Percentiles rank a stretch among this genome's conserved stretches.
Conservation (phyloP, 2,113 vertebrate genomes). For the Glareola pratincola region DNA sequence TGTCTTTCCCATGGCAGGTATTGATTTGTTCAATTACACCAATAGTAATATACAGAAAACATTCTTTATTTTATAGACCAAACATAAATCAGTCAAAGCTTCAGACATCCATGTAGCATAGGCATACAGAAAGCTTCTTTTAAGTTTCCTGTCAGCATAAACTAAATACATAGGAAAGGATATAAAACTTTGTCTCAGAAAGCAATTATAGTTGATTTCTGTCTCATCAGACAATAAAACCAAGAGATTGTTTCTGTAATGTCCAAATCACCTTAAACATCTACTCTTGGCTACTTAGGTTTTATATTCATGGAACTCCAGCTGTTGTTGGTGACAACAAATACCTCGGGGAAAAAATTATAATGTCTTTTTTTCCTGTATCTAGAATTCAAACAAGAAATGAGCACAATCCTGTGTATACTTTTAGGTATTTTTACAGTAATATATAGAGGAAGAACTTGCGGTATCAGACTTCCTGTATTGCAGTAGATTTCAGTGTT, state of each 20-base stretch:
- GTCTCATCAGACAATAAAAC: not conserved
- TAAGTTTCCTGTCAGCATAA: not conserved
- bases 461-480: constrained; percentile 10
- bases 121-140: not conserved
- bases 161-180: not conserved
- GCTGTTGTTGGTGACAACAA: not conserved
- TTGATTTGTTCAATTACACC: not conserved
- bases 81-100: not conserved
- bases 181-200: not conserved
- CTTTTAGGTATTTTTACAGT: not conserved
- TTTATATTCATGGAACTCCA: not conserved
- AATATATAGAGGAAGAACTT: not conserved
- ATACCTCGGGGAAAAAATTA: not conserved
- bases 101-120: not conserved
- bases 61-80: not conserved
- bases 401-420: not conserved
- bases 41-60: not conserved
- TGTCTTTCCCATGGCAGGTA: not conserved
- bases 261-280: not conserved
- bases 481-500: not conserved
- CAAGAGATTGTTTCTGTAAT: not conserved
- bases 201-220: not conserved
- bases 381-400: not conserved
- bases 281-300: not conserved
- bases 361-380: not conserved